phyloP scores from a whole-genome alignment of 2,888 invertebrate species.

The Parascotia fuliginaria region DNA sequence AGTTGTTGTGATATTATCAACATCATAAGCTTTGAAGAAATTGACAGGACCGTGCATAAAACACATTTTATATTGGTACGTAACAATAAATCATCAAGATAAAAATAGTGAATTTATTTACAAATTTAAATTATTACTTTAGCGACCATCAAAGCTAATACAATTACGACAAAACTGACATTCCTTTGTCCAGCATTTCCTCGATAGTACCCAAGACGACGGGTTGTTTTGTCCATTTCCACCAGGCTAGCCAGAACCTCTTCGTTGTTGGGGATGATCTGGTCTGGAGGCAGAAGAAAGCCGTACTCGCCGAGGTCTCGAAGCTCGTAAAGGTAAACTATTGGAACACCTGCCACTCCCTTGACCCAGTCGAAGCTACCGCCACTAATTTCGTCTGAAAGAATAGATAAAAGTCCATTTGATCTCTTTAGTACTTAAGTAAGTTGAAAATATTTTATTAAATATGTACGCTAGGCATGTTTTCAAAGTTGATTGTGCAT shows the following conservation, averaged over 20 bases:
- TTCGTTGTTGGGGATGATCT: conserved; percentile 84
- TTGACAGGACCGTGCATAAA: too few relatives aligned
- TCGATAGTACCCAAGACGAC: conserved; percentile 60
- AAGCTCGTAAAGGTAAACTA: conserved; percentile 86
- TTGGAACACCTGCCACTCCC: conserved; percentile 77
- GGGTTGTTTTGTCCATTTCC: conserved; percentile 72
- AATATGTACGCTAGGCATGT: too few relatives aligned
- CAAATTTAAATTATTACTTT: conserved; percentile 36
- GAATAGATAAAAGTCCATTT: neutral
- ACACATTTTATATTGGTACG: too few relatives aligned
- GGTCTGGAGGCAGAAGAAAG: conserved; percentile 83
- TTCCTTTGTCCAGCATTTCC: conserved; percentile 33
- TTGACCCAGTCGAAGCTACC: conserved; percentile 87
- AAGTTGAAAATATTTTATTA: too few relatives aligned
- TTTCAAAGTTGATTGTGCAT: too few relatives aligned
- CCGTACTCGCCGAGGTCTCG: conserved; percentile 85
- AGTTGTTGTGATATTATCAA: too few relatives aligned
- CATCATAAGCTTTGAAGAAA: too few relatives aligned
- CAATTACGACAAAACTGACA: conserved; percentile 35
- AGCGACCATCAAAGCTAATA: conserved; percentile 27
- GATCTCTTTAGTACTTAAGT: too few relatives aligned
- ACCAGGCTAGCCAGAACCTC: conserved; percentile 87
- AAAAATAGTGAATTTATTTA: too few relatives aligned
- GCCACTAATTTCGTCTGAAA: conserved; percentile 77
- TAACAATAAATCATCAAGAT: too few relatives aligned